These are phyloP conservation scores for Malthinus flaveolus DNA, from an alignment of 2,888 invertebrate species.

Conservation along the genomic window DNA sequence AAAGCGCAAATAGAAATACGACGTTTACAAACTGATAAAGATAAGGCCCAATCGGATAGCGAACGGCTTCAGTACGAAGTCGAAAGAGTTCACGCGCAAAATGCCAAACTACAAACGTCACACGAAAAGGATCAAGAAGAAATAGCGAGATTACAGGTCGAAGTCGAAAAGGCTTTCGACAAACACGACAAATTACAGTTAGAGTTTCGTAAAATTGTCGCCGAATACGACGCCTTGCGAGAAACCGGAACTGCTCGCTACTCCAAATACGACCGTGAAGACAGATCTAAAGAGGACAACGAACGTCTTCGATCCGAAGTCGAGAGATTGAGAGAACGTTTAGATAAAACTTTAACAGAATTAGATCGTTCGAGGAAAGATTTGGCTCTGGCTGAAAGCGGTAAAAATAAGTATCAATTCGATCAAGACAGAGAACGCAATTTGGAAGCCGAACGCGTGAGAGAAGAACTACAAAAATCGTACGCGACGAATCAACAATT, in stretches of 20 bases:
- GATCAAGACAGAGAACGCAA: constrained; percentile 68
- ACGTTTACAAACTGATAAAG: constrained; percentile 80
- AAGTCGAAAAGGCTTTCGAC: constrained; percentile 88
- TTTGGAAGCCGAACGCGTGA: constrained; percentile 71
- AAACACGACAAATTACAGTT: constrained; percentile 84
- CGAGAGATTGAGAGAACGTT: constrained; percentile 76
- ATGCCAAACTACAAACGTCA: constrained; percentile 80
- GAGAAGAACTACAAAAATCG: constrained; percentile 72
- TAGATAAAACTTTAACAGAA: constrained; percentile 81
- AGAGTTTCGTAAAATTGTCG: constrained; percentile 80
- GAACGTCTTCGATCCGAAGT: constrained; percentile 78
- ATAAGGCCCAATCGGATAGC: constrained; percentile 81
- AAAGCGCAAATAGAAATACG: constrained; percentile 85
- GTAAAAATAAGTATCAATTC: constrained; percentile 79
- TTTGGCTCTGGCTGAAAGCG: constrained; percentile 74
- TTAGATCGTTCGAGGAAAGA: constrained; percentile 77
- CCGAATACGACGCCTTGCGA: constrained; percentile 76
- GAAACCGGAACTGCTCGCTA: constrained; percentile 75
- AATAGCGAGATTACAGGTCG: constrained; percentile 80
- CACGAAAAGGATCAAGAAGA: constrained; percentile 91
- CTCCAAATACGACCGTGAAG: constrained; percentile 75
- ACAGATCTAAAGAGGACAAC: constrained; percentile 73
- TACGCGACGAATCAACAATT: constrained; percentile 68
- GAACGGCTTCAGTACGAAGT: constrained; percentile 84
- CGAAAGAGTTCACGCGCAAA: constrained; percentile 84